Conservation (phyloP, 2,888 invertebrate genomes). For the Megaustenia siamemsis region DNA sequence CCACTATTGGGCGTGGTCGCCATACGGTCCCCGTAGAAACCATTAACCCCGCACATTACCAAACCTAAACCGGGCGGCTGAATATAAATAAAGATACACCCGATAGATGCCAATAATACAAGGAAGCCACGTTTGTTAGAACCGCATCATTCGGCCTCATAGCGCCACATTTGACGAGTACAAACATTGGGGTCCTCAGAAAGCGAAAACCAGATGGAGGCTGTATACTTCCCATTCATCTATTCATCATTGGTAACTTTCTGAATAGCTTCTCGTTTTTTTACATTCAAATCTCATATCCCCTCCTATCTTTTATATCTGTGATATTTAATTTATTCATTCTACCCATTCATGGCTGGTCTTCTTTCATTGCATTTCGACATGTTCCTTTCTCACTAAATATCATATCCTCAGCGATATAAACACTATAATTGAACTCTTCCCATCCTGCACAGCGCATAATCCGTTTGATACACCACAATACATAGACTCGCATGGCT, state of each 20-base stretch:
- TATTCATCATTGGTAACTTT: not conserved
- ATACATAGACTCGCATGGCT: slow-evolving; percentile 36
- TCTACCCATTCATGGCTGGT: not conserved
- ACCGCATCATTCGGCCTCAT: not conserved
- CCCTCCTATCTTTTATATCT: slow-evolving; percentile 19
- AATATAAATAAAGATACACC: no score
- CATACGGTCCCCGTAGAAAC: no score
- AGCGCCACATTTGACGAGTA: not conserved
- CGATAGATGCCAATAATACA: no score
- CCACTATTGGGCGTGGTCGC: no score
- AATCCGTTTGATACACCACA: slow-evolving; percentile 33
- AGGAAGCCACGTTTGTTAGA: no score
- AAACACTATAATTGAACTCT: slow-evolving; percentile 42
- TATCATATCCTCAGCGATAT: slow-evolving; percentile 24
- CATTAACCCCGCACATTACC: no score
- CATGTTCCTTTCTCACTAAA: not conserved
- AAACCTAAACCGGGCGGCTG: no score
- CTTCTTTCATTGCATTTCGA: slow-evolving; percentile 19
- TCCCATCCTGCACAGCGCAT: slow-evolving; percentile 20
- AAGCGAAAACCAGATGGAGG: not conserved
- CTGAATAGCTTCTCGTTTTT: not conserved
- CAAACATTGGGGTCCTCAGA: not conserved
- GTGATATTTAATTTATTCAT: slow-evolving; percentile 38
- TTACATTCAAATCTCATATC: not conserved
- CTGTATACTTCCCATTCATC: not conserved